Base-by-base conservation (phyloP, 2,888 invertebrate species). In the Chloroclystis v-ata region DNA sequence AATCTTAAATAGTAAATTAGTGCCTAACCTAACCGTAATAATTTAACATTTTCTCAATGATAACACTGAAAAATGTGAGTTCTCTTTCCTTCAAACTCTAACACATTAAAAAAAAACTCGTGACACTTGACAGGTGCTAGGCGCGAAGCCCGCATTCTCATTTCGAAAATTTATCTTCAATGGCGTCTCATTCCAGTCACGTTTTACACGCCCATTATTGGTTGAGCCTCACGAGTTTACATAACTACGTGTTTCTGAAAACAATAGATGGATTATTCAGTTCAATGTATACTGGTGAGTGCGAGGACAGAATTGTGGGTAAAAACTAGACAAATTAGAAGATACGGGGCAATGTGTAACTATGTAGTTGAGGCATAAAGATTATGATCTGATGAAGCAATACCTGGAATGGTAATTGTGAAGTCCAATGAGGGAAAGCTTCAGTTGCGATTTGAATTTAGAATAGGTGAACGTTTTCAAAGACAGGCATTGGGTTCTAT, bases 71-170 rank as follows among this genome's bases (percentile, higher is more conserved):
- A 47, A 14, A 35, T 47, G 28, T 28, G 25, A 41, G 37, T 45
- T 49, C 44, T 52, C 38, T 33, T 56, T 53, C 50, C 57, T 52
- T 46, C 57, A 65, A 64, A 61, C 59, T 66, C 56, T 62, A 59
- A 57, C 53, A 49, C 51, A 54, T 55, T 63, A 66, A 65, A 58
- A 61, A 61, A 62, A 48, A 60, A 62, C 54, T 52, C 37, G 47
- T 59, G 63, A 62, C 72, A 76, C 70, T 70, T 72, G 75, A 75
- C 78, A 79, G 75, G 65, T 78, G 79, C 70, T 67, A 67, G 70
- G 70, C 75, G 75, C 69, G 62, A 69, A 69, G 67, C 79, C 78
- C 79, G 78, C 79, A 78, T 78, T 73, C 74, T 70, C 64, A 67
- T 72, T 72, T 72, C 57, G 62, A 76, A 71, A 71, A 67, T 61